These are phyloP conservation scores for Chymomyza costata DNA, from an alignment of 1,140 invertebrate genomes.

Conservation along the genomic window DNA sequence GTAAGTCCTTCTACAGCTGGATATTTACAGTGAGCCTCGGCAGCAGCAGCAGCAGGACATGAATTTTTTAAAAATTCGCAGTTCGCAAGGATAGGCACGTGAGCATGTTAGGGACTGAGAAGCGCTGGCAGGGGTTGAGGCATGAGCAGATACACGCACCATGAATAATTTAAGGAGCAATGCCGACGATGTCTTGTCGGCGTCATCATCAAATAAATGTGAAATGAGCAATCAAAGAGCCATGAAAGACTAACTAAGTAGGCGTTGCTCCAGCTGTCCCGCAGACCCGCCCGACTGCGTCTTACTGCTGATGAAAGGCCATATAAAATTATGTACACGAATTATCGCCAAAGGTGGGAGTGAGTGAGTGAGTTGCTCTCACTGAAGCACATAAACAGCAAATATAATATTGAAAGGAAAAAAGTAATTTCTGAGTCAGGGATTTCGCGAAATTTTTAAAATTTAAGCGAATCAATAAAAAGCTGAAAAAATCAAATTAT, in stretches of 20 bases:
- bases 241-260: constrained; percentile 64
- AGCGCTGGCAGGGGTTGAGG: no score
- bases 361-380: constrained; percentile 5
- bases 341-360: constrained; percentile 36
- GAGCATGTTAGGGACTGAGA: constrained; percentile 5
- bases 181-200: constrained; percentile 9
- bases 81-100: constrained; percentile 37
- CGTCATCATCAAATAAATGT: constrained; percentile 67
- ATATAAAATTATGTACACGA: constrained; percentile 69
- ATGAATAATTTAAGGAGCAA: constrained; percentile 56
- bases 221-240: constrained; percentile 70
- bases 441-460: no score
- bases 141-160: constrained; percentile 26
- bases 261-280: constrained; percentile 2
- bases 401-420: constrained; percentile 43
- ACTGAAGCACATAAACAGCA: constrained; percentile 65
- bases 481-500: constrained; percentile 51
- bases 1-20: constrained; percentile 40
- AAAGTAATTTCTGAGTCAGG: constrained; percentile 15
- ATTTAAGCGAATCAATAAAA: constrained; percentile 15
- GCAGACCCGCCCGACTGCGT: background rate
- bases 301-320: constrained; percentile 49
- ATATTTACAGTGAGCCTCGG: constrained; percentile 45
- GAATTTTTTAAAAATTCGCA: constrained; percentile 65
- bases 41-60: constrained; percentile 61